Evolutionary conservation across 2,888 invertebrate species (phyloP), one percentile per base, ranked within the genome.

Genomic region (Acleris emargana): DNA sequence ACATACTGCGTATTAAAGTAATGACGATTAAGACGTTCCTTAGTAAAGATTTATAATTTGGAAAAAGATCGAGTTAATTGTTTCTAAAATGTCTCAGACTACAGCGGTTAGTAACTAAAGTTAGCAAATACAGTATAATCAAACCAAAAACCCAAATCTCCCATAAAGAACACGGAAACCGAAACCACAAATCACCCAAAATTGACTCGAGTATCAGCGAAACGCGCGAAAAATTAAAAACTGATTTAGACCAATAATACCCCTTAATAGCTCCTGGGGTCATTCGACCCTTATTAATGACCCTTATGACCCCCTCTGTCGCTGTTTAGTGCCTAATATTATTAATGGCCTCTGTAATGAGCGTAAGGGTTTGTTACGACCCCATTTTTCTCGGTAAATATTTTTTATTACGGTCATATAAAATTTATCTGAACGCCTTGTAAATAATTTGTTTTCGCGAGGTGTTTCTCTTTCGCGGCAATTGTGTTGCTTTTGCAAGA

Each of bases 251-350:
- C 63, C 61, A 60, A 62, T 64, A 59, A 62, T 60, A 52, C 64
- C 62, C 58, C 47, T 58, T 58, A 67, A 62, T 58, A 52, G 49
- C 20, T 58, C 42, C 45, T 32, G 43, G 62, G 67, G 62, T 67
- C 67, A 67, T 67, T 50, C 58, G 67, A 22, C 57, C 58, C 53
- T 67, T 62, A 67, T 67, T 67, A 62, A 67, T 58, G 62, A 43
- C 67, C 28, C 58, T 62, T 57, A 47, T 58, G 67, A 58, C 67
- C 67, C 59, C 55, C 58, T 25, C 62, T 67, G 62, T 67, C 62
- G 58, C 62, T 67, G 62, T 67, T 67, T 67, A 67, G 67, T 67
- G 53, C 67, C 67, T 62, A 54, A 67, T 62, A 67, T 67, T 67
- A 67, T 58, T 67, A 62, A 67, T 55, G 67, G 52, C 28, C 5